Base-by-base conservation (phyloP, 2,888 invertebrate genomes). In the Ditylenchus weischeri region DNA sequence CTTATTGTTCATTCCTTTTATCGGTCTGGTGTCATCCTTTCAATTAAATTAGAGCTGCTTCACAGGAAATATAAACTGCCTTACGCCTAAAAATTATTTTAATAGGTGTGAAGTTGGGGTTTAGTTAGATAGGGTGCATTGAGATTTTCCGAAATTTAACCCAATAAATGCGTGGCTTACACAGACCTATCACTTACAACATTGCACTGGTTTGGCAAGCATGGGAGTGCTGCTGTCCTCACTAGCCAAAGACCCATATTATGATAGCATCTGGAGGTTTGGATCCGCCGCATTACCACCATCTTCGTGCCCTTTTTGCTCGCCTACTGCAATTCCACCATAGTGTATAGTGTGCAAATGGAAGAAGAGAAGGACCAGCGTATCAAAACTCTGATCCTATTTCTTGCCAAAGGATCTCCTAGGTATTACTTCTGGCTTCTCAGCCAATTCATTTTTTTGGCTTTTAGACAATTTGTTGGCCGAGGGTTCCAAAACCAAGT, bases 181-280 rank as follows among this genome's bases (percentile, higher is more conserved):
- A 23, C 54, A 54, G 54, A 54, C 54, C 29, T 54, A 54, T 29
- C 54, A 29, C n/a, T 18, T 54, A n/a, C 54, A 11, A 18, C 54
- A 54, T 11, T 54, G 54, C 54, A 54, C 54, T 15, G 79, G 75
- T 29, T 74, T 80, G 57, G 71, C 75, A 7, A 72, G 74, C 18
- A 71, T 76, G 72, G 77, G 77, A 48, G 74, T 79, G 8, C 63
- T 69, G 7, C 68, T 75, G 7, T 69, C 72, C 6, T 66, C 60
- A 19, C 64, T 80, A 60, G 75, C 77, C 23, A 70, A 71, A 11
- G 60, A 69, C 47, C 75, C 72, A 10, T 57, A 71, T 47, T 72
- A 73, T 60, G 78, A 80, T 50, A 70, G 69, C 43, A 65, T 80
- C 21, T 80, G 78, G 78, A 71, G 77, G 60, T 79, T 80, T 80